Evolutionary conservation across 1,140 invertebrate species (phyloP).

Genomic region (Procambarus virginalis): DNA sequence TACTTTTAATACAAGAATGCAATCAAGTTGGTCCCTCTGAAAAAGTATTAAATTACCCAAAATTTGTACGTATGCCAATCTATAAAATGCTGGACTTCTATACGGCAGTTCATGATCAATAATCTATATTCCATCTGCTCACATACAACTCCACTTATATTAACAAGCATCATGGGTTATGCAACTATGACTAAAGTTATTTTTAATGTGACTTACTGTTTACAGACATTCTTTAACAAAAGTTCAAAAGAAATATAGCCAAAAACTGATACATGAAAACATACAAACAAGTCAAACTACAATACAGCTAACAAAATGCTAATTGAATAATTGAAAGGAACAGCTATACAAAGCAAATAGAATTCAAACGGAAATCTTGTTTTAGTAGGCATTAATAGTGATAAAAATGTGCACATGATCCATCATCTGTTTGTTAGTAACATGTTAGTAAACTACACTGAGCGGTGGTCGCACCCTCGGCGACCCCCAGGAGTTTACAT

Average conservation of each 20-base stretch:
- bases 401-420: not conserved
- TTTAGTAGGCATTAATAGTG: not conserved
- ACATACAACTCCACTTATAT: no score
- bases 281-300: no score
- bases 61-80: not conserved
- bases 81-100: not conserved
- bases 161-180: not conserved
- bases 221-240: no score
- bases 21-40: not conserved
- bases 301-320: no score
- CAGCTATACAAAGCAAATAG: no score
- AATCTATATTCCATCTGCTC: not conserved
- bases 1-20: not conserved
- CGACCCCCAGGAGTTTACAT: constrained; percentile 67
- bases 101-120: not conserved
- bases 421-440: constrained; percentile 19
- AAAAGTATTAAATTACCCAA: not conserved
- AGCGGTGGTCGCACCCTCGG: constrained; percentile 39
- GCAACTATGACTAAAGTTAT: not conserved
- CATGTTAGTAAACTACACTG: constrained; percentile 66
- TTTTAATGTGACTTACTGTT: no score
- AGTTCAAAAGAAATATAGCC: no score
- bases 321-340: no score
- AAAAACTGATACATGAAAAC: no score
- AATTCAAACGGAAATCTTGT: no score